Conservation (phyloP, 1,140 invertebrate species). For the Saccostrea cuccullata region DNA sequence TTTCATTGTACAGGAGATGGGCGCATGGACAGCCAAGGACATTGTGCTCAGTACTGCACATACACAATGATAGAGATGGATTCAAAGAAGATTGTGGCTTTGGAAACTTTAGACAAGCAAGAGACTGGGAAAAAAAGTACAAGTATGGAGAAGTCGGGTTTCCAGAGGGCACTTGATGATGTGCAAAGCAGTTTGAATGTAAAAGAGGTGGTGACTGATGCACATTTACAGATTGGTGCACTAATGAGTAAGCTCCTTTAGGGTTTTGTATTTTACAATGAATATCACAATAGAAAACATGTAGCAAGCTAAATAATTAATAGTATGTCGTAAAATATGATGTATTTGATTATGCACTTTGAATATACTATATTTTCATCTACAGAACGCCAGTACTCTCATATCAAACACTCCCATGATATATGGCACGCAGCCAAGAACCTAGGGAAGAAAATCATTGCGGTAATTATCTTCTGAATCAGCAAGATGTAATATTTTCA, state of each 20-base stretch:
- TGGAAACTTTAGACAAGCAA: conserved; percentile 43
- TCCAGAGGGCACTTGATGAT: conserved; percentile 25
- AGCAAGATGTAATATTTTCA: no score
- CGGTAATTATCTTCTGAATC: background rate
- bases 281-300: no score
- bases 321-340: no score
- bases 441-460: conserved; percentile 50
- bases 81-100: conserved; percentile 14
- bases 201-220: conserved; percentile 53
- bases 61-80: conserved; percentile 44
- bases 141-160: conserved; percentile 39
- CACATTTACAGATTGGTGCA: conserved; percentile 47
- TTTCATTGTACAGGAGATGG: conserved; percentile 47
- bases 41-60: conserved; percentile 47
- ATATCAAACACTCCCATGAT: conserved; percentile 54
- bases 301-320: no score
- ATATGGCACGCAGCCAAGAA: conserved; percentile 58
- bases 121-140: conserved; percentile 25
- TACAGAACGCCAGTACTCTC: conserved; percentile 46
- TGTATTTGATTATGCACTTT: no score
- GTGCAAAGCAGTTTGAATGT: conserved; percentile 25
- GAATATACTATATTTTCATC: background rate
- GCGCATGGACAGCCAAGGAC: conserved; percentile 39
- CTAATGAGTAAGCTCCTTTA: conserved; percentile 47
- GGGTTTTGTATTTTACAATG: no score